Base-by-base conservation (phyloP, 2,888 invertebrate species). In the Xanthia togata region DNA sequence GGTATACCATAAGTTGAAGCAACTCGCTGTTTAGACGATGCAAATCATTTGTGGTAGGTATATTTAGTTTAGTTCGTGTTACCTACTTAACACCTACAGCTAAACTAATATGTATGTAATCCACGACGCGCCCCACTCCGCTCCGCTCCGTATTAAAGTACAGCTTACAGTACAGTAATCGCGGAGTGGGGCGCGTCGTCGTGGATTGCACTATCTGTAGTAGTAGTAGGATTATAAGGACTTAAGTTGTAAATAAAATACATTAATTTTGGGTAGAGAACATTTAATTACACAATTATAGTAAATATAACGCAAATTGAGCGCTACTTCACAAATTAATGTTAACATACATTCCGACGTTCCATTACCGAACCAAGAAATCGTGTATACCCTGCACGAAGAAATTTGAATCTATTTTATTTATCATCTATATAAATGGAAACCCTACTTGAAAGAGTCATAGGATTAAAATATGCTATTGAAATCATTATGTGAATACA, bases 361-460 rank as follows among this genome's bases (percentile, higher is more conserved):
- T 83, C 85, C 86, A 87, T 85, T 88, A 89, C 86, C 84, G 84
- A 88, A 81, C 63, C 78, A 64, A 86, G 72, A 85, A 85, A 73
- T 89, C 88, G 91, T 84, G 88, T 79, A 89, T 95, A 95, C 95
- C 96, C 95, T 95, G 95, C 95, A 96, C 95, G 95, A 94, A 95
- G 93, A 94, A 95, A 94, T 94, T 94, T 95, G 93, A 94, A 92
- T 91, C 92, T 93, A 94, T 92, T 82, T 88, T 84, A 89, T 78
- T 85, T 84, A 89, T 78, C 76, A 84, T 84, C 86, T 89, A 89
- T 84, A 76, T 78, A 79, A 88, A 79, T 81, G 69, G 77, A 79
- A 84, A 84, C 75, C 91, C 90, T 92, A 94, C 86, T 84, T 87
- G 82, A 87, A 92, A 91, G 91, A 89, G 90, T 90, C 88, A 90